phyloP scores from a whole-genome alignment of 1,140 invertebrate species.

The Helicorthomorpha holstii region DNA sequence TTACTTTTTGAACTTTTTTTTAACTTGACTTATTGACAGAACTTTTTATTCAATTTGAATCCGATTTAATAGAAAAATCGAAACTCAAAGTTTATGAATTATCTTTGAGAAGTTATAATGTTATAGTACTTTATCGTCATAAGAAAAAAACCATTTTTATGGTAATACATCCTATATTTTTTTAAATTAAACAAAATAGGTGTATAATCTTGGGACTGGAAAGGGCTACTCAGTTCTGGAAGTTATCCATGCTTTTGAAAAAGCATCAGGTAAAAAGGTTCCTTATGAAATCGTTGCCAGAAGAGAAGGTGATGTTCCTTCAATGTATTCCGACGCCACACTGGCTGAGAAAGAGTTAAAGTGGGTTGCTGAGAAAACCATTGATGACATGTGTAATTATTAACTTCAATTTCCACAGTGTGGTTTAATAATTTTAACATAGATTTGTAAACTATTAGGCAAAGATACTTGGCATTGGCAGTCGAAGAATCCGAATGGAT shows the following conservation, averaged over 20 bases:
- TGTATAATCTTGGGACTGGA: slow-evolving; percentile 81
- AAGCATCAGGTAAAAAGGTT: slow-evolving; percentile 45
- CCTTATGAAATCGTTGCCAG: slow-evolving; percentile 50
- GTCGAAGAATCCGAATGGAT: slow-evolving; percentile 67
- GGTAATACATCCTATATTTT: neutral
- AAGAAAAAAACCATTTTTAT: neutral
- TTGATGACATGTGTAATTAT: slow-evolving; percentile 71
- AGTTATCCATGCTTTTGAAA: slow-evolving; percentile 60
- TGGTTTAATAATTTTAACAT: neutral
- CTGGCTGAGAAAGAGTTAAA: slow-evolving; percentile 54
- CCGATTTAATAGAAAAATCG: too few species aligned
- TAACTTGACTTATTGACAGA: too few species aligned
- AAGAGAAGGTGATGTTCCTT: slow-evolving; percentile 61
- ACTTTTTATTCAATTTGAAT: too few species aligned
- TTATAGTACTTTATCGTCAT: neutral
- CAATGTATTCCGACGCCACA: slow-evolving; percentile 59
- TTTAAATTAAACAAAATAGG: slow-evolving; percentile 27
- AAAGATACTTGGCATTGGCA: slow-evolving; percentile 84
- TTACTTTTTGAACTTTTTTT: too few species aligned
- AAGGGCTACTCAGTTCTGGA: slow-evolving; percentile 66
- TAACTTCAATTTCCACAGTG: neutral
- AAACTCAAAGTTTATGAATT: too few species aligned
- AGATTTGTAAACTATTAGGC: slow-evolving; percentile 28
- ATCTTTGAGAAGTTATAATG: too few species aligned
- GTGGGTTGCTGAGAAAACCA: slow-evolving; percentile 48